Evolutionary conservation across 2,797 vertebrate genomes (phyloP).

Genomic region (Simalia tracyae): DNA sequence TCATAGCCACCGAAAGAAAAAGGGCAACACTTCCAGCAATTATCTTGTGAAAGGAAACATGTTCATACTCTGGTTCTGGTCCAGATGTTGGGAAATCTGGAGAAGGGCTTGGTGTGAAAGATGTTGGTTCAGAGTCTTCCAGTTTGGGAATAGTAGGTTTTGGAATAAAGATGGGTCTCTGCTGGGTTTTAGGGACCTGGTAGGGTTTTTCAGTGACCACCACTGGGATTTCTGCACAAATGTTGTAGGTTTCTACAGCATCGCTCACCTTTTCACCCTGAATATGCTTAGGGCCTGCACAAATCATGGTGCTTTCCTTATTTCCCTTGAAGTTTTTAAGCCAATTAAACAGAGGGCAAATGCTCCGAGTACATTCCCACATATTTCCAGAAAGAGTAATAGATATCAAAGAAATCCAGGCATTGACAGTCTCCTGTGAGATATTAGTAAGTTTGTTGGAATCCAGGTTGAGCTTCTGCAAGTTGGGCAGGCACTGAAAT

Average conservation of each 20-base stretch:
- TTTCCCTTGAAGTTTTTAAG: constrained; percentile 93
- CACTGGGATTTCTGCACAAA: constrained; percentile 84
- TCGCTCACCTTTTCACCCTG: constrained; percentile 94
- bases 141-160: constrained; percentile 78
- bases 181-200: constrained; percentile 72
- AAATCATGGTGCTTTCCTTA: constrained; percentile 93
- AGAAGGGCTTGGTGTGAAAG: constrained; percentile 72
- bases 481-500: constrained; percentile 92
- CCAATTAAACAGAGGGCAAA: constrained; percentile 92
- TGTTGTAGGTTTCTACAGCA: constrained; percentile 87
- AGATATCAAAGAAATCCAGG: constrained; percentile 94
- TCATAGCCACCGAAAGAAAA: constrained; percentile 92
- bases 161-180: constrained; percentile 75
- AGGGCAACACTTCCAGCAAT: constrained; percentile 94
- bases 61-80: constrained; percentile 86
- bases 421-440: constrained; percentile 88
- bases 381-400: constrained; percentile 94
- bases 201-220: constrained; percentile 79
- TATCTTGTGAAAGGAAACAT: constrained; percentile 96
- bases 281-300: constrained; percentile 89
- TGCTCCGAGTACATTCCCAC: constrained; percentile 93
- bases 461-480: constrained; percentile 95
- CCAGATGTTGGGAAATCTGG: constrained; percentile 76
- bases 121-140: constrained; percentile 73
- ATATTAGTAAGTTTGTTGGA: constrained; percentile 96